These are phyloP conservation scores for Mactra quadrangularis DNA, from an alignment of 1,140 invertebrate genomes.

Conservation along the genomic window DNA sequence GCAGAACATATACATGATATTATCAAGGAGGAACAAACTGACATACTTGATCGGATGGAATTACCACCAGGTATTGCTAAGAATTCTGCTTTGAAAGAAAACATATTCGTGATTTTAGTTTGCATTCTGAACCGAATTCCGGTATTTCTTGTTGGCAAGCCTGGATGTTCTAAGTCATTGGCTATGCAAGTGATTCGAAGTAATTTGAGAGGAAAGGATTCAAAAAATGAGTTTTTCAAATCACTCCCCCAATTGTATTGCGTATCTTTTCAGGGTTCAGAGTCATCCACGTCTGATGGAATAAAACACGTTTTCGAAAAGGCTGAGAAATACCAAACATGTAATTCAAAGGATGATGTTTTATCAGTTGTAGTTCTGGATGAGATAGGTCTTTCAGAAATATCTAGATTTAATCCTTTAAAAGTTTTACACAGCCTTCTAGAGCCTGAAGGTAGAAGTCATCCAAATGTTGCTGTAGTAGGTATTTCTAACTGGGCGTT, in stretches of 20 bases:
- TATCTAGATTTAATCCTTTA: slow-evolving; percentile 65
- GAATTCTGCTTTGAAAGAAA: slow-evolving; percentile 76
- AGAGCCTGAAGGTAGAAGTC: slow-evolving; percentile 46
- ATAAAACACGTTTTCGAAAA: slow-evolving; percentile 69
- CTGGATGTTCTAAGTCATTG: slow-evolving; percentile 78
- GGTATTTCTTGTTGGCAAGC: slow-evolving; percentile 78
- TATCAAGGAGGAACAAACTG: slow-evolving; percentile 57
- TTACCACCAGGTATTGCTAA: slow-evolving; percentile 56
- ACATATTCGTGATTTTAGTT: slow-evolving; percentile 77
- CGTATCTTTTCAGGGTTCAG: slow-evolving; percentile 73
- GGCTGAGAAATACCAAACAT: slow-evolving; percentile 62
- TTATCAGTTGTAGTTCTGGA: slow-evolving; percentile 73
- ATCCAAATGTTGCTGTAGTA: slow-evolving; percentile 69
- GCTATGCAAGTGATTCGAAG: slow-evolving; percentile 74
- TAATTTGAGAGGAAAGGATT: slow-evolving; percentile 72
- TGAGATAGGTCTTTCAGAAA: slow-evolving; percentile 74
- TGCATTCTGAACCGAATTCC: slow-evolving; percentile 77
- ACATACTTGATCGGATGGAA: slow-evolving; percentile 59
- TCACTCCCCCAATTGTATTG: slow-evolving; percentile 70
- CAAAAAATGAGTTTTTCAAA: slow-evolving; percentile 69
- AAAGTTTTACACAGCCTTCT: slow-evolving; percentile 67
- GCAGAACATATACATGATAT: not conserved
- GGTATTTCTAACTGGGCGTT: slow-evolving; percentile 76
- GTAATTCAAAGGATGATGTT: slow-evolving; percentile 63
- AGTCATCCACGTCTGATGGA: slow-evolving; percentile 70